Conservation (phyloP, 2,797 vertebrate genomes). For the Catamblyrhynchus diadema region DNA sequence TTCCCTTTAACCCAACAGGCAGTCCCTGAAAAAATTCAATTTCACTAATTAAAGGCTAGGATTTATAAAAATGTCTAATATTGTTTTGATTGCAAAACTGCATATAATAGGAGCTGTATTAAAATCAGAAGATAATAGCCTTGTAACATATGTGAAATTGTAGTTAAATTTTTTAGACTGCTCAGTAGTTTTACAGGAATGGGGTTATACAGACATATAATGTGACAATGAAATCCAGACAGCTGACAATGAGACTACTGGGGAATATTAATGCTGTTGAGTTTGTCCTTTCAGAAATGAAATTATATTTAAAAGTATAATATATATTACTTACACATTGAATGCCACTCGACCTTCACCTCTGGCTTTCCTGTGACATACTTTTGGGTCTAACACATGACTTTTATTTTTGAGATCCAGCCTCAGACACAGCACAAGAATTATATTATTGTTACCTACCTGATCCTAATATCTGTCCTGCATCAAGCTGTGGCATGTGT, state of each 20-base stretch:
- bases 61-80: background rate
- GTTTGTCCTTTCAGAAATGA: background rate
- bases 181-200: background rate
- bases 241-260: background rate
- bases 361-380: background rate
- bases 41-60: background rate
- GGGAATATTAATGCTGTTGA: background rate
- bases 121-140: background rate
- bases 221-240: background rate
- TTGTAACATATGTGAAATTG: background rate
- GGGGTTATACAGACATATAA: background rate
- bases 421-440: background rate
- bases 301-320: background rate
- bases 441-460: background rate
- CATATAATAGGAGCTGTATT: slow-evolving; percentile 17
- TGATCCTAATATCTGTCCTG: background rate
- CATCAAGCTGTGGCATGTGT: background rate
- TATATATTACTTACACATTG: background rate
- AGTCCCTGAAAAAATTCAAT: background rate
- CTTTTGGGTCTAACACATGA: background rate
- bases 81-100: slow-evolving; percentile 38
- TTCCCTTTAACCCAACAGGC: background rate
- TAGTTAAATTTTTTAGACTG: background rate
- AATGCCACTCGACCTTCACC: background rate
- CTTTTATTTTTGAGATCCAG: background rate